Evolutionary conservation across 2,113 vertebrate species (phyloP), one percentile per base, ranked within the genome.

Genomic region (Entomyzon cyanotis): DNA sequence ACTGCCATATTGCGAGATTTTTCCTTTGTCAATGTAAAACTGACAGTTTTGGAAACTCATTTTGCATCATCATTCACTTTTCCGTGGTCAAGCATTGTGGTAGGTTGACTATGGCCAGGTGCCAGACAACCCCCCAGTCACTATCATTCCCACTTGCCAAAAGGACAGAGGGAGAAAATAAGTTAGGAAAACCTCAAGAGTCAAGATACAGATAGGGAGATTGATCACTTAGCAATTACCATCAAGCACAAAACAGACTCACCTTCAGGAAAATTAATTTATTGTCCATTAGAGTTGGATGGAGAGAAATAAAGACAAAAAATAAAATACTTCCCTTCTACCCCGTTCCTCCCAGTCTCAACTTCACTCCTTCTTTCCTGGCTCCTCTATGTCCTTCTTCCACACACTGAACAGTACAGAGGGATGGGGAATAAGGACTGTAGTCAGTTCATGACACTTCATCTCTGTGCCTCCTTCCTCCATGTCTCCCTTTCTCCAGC

Each of bases 271-370:
- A 81, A 73, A 88, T 12, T 31, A 67, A 27, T 70, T 79, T 62
- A 37, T 62, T 58, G 13, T 42, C 15, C 18, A 30, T 31, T 76
- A 42, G 47, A 63, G 21, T 28, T 88, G 49, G 11, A 63, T 73
- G 31, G 24, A 39, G 11, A 91, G 39, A 93, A 76, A 76, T 44
- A 71, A 42, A 81, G 47, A 31, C 5, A 67, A 81, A 70, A 76
- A 8, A 9, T 14, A 50, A 55, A 60, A 10, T 12, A 41, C 1
- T 9, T 67, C 8, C 7, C 2, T 59, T 33, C 3, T 2, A 5
- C 1, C 9, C 6, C 1, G 1, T 76, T 88, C 47, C 67, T 84
- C 24, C 27, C 15, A 47, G 20, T 5, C 12, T 84, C 15, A 52
- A 6, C 46, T 58, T 80, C 56, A 55, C 8, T 55, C 12, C 20